Evolutionary conservation across 2,113 vertebrate genomes (phyloP), one percentile per base, ranked within the genome.

Genomic region (Cynopterus brachyotis): DNA sequence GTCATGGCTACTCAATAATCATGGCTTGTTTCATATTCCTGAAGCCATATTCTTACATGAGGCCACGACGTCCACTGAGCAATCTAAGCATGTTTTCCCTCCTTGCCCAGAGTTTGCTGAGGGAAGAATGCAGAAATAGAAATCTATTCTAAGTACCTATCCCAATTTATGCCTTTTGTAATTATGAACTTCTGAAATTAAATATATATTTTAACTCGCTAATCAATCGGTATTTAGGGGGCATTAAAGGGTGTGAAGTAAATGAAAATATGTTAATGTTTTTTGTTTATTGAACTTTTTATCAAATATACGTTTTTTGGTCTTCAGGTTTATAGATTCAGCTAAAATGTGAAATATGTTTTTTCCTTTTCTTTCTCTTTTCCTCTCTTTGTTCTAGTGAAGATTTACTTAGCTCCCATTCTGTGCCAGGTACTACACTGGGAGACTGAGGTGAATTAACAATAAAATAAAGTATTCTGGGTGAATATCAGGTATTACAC

Each of bases 1-100:
- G 81, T 67, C 67, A 64, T 45, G 47, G 10, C 55, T 72, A 76
- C 78, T 97, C 87, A 87, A 47, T 92, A 89, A 91, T 79, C 57
- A 60, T 2, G 45, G 40, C 12, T 37, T 3, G 0, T 86, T 95
- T 57, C 64, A 76, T 83, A 40, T 70, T 81, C 24, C 66, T 83
- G 45, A 90, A 90, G 87, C 60, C 47, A 84, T 30, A 79, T 79
- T 50, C 47, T 80, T 72, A 82, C 67, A 40, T 60, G 16, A 88
- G 30, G 24, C 5, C 32, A 30, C 30, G 84, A 19, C 19, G 35
- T 75, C n/a, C 45, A 3, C 28, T 15, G 40, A 80, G 9, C 4
- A 69, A 16, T 67, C 16, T 81, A 22, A 30, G 19, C n/a, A 47
- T 72, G 35, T 17, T 92, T 80, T 62, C 19, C 4, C 83, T 95